Conservation (phyloP, 2,113 vertebrate genomes). For the Alaudala cheleensis region DNA sequence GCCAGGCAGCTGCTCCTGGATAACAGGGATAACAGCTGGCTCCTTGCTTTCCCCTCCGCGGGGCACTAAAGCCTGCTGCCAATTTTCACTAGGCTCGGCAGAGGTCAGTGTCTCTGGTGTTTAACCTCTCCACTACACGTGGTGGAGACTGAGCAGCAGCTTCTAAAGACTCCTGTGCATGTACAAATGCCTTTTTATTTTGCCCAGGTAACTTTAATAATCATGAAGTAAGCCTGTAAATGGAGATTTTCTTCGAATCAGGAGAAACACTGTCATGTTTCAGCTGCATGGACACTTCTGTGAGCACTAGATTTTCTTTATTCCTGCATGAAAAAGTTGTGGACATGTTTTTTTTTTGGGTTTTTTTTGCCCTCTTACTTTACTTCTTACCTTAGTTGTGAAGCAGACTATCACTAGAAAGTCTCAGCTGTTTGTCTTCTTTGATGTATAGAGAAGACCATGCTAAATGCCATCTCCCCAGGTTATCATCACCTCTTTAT, state of each 20-base stretch:
- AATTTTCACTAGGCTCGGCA: not conserved
- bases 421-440: not conserved
- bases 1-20: constrained; percentile 57
- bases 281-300: not conserved
- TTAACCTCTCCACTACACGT: not conserved
- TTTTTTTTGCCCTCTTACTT: not conserved
- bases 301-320: not conserved
- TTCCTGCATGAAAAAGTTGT: not conserved
- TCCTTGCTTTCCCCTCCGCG: constrained; percentile 24
- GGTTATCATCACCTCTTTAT: not conserved
- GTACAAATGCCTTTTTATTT: not conserved
- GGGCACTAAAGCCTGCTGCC: constrained; percentile 41
- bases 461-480: not conserved
- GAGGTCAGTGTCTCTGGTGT: not conserved
- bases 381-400: not conserved
- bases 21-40: constrained; percentile 46
- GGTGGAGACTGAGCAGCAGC: not conserved
- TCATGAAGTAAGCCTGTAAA: not conserved
- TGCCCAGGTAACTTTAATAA: not conserved
- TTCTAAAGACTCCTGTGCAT: not conserved
- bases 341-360: not conserved
- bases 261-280: not conserved
- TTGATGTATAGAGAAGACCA: not conserved
- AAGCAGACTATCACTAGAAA: not conserved
- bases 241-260: not conserved